Percentiles rank a stretch among this genome's conserved stretches.
Evolutionary conservation across 2,888 invertebrate species (phyloP).

Genomic region (Mellilla xanthometata): DNA sequence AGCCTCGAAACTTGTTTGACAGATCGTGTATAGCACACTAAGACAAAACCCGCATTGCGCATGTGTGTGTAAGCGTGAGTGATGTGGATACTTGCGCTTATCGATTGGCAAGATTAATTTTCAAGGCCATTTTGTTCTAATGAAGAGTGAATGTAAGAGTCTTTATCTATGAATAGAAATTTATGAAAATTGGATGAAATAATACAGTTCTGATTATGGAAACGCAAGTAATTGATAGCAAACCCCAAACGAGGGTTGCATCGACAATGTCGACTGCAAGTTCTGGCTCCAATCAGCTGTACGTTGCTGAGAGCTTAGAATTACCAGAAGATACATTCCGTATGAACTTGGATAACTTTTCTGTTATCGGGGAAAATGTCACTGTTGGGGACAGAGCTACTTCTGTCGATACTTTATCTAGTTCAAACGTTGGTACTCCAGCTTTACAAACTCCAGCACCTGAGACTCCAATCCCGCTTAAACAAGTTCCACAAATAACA

Average conservation of each 20-base stretch:
- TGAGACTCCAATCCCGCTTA: conserved; percentile 32
- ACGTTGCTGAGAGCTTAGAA: conserved; percentile 57
- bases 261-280: conserved; percentile 37
- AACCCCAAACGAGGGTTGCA: conserved; percentile 38
- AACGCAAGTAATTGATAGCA: conserved; percentile 42
- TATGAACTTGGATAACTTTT: conserved; percentile 63
- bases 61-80: conserved; percentile 64
- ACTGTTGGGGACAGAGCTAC: conserved; percentile 53
- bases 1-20: conserved; percentile 77
- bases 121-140: conserved; percentile 57
- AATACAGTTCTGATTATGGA: conserved; percentile 44
- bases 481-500: conserved; percentile 44
- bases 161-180: conserved; percentile 33
- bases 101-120: conserved; percentile 76
- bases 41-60: conserved; percentile 42
- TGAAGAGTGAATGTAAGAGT: conserved; percentile 36
- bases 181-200: background rate
- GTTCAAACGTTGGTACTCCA: conserved; percentile 39
- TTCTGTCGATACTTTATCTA: conserved; percentile 47
- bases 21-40: conserved; percentile 63
- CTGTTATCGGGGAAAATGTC: conserved; percentile 70
- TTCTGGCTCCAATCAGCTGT: conserved; percentile 59
- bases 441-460: conserved; percentile 35
- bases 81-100: conserved; percentile 77
- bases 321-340: conserved; percentile 70